Evolutionary conservation across 2,113 vertebrate genomes (phyloP).

Genomic region (Lampris incognitus): DNA sequence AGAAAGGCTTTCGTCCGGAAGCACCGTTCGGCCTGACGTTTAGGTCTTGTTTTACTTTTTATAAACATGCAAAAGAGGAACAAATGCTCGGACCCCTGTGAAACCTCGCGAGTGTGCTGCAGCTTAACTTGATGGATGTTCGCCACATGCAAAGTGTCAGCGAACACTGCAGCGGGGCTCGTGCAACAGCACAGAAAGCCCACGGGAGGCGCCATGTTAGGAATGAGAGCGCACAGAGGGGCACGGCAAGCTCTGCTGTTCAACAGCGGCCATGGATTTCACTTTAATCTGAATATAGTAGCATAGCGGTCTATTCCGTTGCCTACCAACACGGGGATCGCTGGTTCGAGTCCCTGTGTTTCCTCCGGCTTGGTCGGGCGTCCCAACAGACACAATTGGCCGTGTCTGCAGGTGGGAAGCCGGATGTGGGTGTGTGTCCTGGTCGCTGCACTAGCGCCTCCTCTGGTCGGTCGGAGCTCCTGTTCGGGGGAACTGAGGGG

Average conservation of each 20-base stretch:
- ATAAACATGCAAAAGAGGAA: conserved; percentile 31
- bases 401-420: too few species aligned
- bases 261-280: neutral
- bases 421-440: too few species aligned
- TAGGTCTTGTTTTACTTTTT: conserved; percentile 28
- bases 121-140: conserved; percentile 53
- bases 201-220: conserved; percentile 11
- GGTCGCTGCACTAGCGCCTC: too few species aligned
- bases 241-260: neutral
- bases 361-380: too few species aligned
- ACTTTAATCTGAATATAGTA: too few species aligned
- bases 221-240: neutral
- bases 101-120: conserved; percentile 12
- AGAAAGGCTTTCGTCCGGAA: conserved; percentile 29
- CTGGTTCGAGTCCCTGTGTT: too few species aligned
- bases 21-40: conserved; percentile 59
- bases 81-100: conserved; percentile 1
- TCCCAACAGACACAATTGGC: too few species aligned
- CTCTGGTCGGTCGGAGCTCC: too few species aligned
- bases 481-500: too few species aligned
- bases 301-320: too few species aligned
- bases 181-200: conserved; percentile 24
- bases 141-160: conserved; percentile 49
- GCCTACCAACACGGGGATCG: too few species aligned
- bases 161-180: conserved; percentile 41